Conservation (phyloP, 2,797 vertebrate species). For the Cyclopterus lumpus region DNA sequence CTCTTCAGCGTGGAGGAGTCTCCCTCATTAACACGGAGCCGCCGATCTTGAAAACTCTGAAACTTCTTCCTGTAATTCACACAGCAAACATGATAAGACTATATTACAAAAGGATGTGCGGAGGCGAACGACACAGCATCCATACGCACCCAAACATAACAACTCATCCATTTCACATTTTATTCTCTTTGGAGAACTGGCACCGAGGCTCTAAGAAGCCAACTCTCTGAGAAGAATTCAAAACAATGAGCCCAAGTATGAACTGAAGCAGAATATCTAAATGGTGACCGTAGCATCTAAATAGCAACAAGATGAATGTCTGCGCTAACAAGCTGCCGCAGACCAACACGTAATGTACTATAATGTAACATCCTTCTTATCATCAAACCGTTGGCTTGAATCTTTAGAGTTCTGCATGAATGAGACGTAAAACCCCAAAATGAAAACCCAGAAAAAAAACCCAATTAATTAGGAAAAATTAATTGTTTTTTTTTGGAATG, state of each 20-base stretch:
- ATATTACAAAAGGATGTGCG: not conserved
- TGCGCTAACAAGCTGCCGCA: conserved; percentile 16
- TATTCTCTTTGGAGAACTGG: conserved; percentile 2
- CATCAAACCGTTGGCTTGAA: not conserved
- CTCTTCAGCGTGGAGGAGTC: conserved; percentile 88
- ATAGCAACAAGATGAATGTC: not conserved
- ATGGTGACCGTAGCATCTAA: conserved; percentile 25
- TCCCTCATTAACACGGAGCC: conserved; percentile 93
- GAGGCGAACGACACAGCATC: not conserved
- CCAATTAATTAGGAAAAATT: too few species aligned
- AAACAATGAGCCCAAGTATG: conserved; percentile 20
- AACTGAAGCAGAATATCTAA: conserved; percentile 13
- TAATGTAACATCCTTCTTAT: not conserved
- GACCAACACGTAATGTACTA: not conserved
- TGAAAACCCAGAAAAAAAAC: too few species aligned
- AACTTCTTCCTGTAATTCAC: conserved; percentile 92
- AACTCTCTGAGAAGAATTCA: conserved; percentile 6
- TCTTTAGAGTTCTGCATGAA: not conserved
- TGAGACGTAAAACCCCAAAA: not conserved
- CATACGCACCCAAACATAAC: not conserved
- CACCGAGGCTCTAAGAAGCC: conserved; percentile 5
- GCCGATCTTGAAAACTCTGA: conserved; percentile 97
- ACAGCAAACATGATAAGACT: not conserved
- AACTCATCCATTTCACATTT: not conserved
- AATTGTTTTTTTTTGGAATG: too few species aligned